Conservation (phyloP, 2,113 vertebrate species). For the Myiozetetes cayanensis region DNA sequence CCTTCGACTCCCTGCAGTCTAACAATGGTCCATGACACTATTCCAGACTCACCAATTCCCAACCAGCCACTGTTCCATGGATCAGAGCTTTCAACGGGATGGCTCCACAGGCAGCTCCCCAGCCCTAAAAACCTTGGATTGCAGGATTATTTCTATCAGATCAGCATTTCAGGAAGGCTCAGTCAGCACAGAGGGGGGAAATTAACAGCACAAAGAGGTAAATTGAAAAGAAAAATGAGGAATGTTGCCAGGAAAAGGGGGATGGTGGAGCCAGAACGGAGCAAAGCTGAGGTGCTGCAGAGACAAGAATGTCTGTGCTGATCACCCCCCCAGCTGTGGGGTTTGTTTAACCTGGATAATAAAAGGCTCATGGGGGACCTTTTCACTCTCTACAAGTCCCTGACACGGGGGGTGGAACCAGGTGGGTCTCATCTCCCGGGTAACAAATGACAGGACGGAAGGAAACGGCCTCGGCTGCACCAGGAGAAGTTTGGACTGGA, state of each 20-base stretch:
- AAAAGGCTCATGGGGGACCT: not conserved
- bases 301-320: not conserved
- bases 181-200: not conserved
- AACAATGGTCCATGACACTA: not conserved
- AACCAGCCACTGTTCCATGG: rapidly evolving
- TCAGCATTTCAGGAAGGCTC: not conserved
- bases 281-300: not conserved
- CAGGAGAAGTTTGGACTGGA: not conserved
- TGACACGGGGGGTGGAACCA: not conserved
- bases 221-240: not conserved
- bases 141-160: not conserved
- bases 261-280: not conserved
- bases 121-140: not conserved
- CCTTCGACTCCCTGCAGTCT: not conserved
- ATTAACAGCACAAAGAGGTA: too few relatives aligned
- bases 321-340: not conserved
- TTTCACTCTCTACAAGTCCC: rapidly evolving
- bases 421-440: not conserved
- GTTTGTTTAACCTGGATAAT: not conserved
- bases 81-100: not conserved
- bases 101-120: not conserved
- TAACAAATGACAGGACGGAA: not conserved
- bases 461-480: rapidly evolving
- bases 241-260: not conserved
- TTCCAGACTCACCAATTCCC: not conserved